Conservation (phyloP, 2,797 vertebrate species). For the Pygocentrus nattereri region DNA sequence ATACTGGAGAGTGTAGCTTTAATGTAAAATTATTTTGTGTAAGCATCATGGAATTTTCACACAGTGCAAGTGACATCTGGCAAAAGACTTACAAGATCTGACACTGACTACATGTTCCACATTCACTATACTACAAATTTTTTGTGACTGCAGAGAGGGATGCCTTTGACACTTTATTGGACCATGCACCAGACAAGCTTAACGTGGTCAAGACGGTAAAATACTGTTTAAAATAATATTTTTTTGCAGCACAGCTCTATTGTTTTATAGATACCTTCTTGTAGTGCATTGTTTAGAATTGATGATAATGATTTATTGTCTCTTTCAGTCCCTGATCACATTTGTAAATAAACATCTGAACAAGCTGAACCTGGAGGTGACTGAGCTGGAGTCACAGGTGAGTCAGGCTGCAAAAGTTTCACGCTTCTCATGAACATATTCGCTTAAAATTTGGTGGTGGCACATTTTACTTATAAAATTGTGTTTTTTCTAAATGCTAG, state of each 20-base stretch:
- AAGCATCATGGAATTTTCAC: too few species aligned
- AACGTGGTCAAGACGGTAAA: slow-evolving; percentile 96
- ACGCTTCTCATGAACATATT: neutral
- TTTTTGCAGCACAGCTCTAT: too few species aligned
- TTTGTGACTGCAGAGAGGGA: slow-evolving; percentile 85
- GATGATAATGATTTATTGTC: neutral
- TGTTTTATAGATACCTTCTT: neutral
- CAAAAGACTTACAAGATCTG: too few species aligned
- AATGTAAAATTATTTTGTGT: too few species aligned
- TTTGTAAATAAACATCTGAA: slow-evolving; percentile 99
- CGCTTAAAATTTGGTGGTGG: neutral
- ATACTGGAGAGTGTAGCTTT: too few species aligned
- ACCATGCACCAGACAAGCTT: slow-evolving; percentile 97
- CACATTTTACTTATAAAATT: neutral
- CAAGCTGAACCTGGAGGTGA: slow-evolving; percentile 97
- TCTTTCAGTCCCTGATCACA: slow-evolving; percentile 90
- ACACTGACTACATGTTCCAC: too few species aligned
- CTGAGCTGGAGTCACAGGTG: slow-evolving; percentile 95
- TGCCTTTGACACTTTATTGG: slow-evolving; percentile 94
- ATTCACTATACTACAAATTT: too few species aligned
- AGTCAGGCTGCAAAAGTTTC: neutral
- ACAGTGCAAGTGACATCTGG: too few species aligned
- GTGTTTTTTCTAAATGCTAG: neutral
- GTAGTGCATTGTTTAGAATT: neutral
- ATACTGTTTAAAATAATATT: neutral